phyloP scores from a whole-genome alignment of 2,113 vertebrate species.

The Neodontobutis hainanensis region DNA sequence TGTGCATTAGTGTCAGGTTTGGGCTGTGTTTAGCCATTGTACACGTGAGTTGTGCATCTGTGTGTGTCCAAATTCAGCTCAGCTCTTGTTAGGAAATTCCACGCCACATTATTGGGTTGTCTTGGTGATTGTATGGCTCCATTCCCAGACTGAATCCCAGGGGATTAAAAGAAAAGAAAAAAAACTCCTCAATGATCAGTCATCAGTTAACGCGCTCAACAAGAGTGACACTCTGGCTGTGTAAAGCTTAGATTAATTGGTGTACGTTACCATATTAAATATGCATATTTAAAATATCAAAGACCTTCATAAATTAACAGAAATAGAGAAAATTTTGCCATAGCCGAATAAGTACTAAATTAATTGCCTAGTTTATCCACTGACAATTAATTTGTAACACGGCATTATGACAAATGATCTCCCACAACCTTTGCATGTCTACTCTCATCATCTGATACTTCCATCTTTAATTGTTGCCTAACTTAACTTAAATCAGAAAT shows the following conservation, averaged over 20 bases:
- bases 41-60: slow-evolving; percentile 42
- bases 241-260: slow-evolving; percentile 44
- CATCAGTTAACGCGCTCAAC: slow-evolving; percentile 60
- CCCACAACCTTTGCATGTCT: slow-evolving; percentile 5
- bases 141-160: slow-evolving; percentile 72
- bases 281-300: slow-evolving; percentile 52
- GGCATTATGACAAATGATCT: slow-evolving; percentile 32
- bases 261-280: slow-evolving; percentile 47
- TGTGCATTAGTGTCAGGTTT: slow-evolving; percentile 51
- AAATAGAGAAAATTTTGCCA: slow-evolving; percentile 43
- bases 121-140: slow-evolving; percentile 69
- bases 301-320: slow-evolving; percentile 34
- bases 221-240: slow-evolving; percentile 57
- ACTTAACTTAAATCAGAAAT: slow-evolving; percentile 26
- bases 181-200: slow-evolving; percentile 66
- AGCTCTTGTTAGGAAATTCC: slow-evolving; percentile 75
- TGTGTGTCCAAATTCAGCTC: slow-evolving; percentile 57
- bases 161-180: slow-evolving; percentile 63
- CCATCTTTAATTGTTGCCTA: slow-evolving; percentile 9
- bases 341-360: slow-evolving; percentile 38
- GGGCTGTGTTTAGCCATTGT: slow-evolving; percentile 32
- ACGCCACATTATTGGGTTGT: slow-evolving; percentile 74
- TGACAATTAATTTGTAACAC: slow-evolving; percentile 23
- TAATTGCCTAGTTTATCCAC: slow-evolving; percentile 35
- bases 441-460: slow-evolving; percentile 5